Base-by-base conservation (phyloP, 2,888 invertebrate species). In the Pasiphila rectangulata region DNA sequence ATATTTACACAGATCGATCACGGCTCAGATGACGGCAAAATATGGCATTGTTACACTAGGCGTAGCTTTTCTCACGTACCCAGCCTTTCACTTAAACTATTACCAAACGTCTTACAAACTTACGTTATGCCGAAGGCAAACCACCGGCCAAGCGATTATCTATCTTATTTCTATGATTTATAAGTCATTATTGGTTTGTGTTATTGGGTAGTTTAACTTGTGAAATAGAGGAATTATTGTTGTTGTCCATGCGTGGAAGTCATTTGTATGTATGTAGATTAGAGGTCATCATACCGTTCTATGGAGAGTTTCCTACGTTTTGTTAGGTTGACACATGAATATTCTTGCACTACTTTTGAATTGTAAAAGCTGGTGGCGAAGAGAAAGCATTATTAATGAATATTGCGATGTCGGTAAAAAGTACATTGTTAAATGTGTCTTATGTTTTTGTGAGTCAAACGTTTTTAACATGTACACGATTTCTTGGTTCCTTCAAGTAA, bases 1-100 rank as follows among this genome's bases (percentile, higher is more conserved):
- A 83, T 83, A 84, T 84, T 83, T 79, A 78, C 69, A 61, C 67
- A 78, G 79, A 86, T 87, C 86, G 81, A 86, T 86, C 86, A 85
- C 72, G 65, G 74, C 68, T 72, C 70, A 76, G 79, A 75, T 75
- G 83, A 81, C 80, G 75, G 78, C 80, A 78, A 83, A 83, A 82
- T 83, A 79, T 81, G 71, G 81, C 78, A 86, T 87, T 87, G 86
- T 87, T 80, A 76, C 63, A 79, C 75, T 74, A 79, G 76, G 81
- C 82, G 81, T 80, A 75, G 75, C 76, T 80, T 84, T 86, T 86
- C 86, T 85, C 86, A 86, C 86, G 81, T 82, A 77, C 71, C 63
- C 69, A 67, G 75, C 86, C 86, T 86, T 86, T 86, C 86, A 86
- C 86, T 86, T 76, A 76, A 49, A 74, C 79, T 79, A 83, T 83